Conservation (phyloP, 2,888 invertebrate genomes). For the Cyrtodaria siliqua region DNA sequence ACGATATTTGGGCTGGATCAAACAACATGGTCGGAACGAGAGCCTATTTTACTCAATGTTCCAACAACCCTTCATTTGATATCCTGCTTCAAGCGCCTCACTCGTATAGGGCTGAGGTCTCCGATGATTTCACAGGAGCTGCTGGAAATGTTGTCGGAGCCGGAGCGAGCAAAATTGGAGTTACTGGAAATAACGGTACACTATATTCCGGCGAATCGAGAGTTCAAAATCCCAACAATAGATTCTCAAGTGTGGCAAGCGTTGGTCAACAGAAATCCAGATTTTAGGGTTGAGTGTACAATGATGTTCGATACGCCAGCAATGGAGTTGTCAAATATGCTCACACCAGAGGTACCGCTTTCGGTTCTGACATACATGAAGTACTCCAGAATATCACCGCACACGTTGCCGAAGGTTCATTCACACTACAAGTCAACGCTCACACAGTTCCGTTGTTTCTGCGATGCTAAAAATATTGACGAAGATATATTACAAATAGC, state of each 20-base stretch:
- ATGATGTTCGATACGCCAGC: slow-evolving; percentile 71
- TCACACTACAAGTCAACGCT: slow-evolving; percentile 69
- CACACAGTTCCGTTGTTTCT: slow-evolving; percentile 67
- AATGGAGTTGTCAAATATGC: slow-evolving; percentile 70
- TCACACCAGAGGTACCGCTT: slow-evolving; percentile 76
- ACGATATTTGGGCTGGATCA: slow-evolving; percentile 73
- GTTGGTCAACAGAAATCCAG: slow-evolving; percentile 66
- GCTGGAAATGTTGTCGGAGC: slow-evolving; percentile 63
- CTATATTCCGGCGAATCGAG: slow-evolving; percentile 52
- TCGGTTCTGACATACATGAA: slow-evolving; percentile 68
- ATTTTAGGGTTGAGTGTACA: slow-evolving; percentile 71
- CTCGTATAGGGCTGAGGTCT: slow-evolving; percentile 71
- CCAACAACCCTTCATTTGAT: slow-evolving; percentile 58
- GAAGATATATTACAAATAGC: slow-evolving; percentile 64
- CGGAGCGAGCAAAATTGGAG: slow-evolving; percentile 64
- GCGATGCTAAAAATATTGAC: slow-evolving; percentile 69
- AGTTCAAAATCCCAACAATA: slow-evolving; percentile 67
- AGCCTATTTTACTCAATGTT: slow-evolving; percentile 70
- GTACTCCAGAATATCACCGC: slow-evolving; percentile 68
- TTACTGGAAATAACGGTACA: slow-evolving; percentile 73
- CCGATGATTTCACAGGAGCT: slow-evolving; percentile 76
- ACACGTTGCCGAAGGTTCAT: slow-evolving; percentile 62
- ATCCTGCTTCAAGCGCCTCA: slow-evolving; percentile 64
- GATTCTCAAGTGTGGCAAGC: slow-evolving; percentile 66
- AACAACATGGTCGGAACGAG: slow-evolving; percentile 73